A percentile compares a stretch with the other conserved stretches of the same genome.
phyloP scores from a whole-genome alignment of 2,888 invertebrate genomes.

The Drosophila seclusa region DNA sequence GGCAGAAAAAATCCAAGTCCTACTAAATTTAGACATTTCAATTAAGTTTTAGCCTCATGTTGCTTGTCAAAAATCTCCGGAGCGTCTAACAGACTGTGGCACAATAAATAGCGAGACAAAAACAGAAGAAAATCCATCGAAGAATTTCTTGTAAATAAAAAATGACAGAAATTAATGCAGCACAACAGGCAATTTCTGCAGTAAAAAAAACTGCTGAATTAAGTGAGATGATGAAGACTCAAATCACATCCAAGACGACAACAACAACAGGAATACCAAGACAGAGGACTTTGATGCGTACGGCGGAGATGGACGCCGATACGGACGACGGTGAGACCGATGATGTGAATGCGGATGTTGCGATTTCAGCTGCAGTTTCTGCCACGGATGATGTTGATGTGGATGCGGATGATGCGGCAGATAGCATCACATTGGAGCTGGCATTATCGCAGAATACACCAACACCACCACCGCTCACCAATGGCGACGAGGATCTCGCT shows the following conservation, averaged over 20 bases:
- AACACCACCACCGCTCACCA: constrained; percentile 70
- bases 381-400: constrained; percentile 19
- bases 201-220: constrained; percentile 49
- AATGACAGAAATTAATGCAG: constrained; percentile 66
- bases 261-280: constrained; percentile 51
- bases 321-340: constrained; percentile 57
- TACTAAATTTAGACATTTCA: constrained; percentile 44
- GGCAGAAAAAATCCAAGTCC: neutral
- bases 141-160: constrained; percentile 14
- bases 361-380: constrained; percentile 12
- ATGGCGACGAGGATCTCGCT: constrained; percentile 65
- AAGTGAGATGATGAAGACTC: constrained; percentile 21
- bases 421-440: constrained; percentile 69
- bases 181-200: constrained; percentile 26
- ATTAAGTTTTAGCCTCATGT: constrained; percentile 57
- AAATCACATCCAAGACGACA: constrained; percentile 33
- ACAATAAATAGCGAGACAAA: constrained; percentile 18
- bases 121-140: constrained; percentile 5
- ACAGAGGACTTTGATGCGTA: constrained; percentile 69
- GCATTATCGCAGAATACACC: constrained; percentile 69
- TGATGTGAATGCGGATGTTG: constrained; percentile 16
- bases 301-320: constrained; percentile 73
- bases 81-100: constrained; percentile 3
- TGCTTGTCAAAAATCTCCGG: constrained; percentile 40
- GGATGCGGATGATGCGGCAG: constrained; percentile 70